A percentile compares a stretch with the other conserved stretches of the same genome.
Conservation (phyloP, 2,888 invertebrate genomes). For the Phengaris alcon region DNA sequence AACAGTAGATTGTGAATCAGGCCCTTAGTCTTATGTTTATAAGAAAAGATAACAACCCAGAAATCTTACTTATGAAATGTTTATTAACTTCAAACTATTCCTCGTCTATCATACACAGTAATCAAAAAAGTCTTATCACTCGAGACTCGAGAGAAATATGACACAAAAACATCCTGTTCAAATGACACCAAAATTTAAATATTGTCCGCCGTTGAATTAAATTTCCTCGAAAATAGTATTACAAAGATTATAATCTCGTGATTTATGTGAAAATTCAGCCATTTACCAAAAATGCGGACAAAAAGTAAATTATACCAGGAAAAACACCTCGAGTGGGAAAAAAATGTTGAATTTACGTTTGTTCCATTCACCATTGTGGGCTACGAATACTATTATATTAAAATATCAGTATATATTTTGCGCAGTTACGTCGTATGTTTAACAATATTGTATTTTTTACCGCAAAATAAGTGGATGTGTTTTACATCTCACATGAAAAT, state of each 20-base stretch:
- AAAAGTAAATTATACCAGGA: slow-evolving; percentile 43
- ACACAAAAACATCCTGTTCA: slow-evolving; percentile 24
- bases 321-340: slow-evolving; percentile 43
- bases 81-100: neutral
- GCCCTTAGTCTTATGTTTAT: too few species aligned
- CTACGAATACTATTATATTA: neutral
- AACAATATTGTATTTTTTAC: too few species aligned
- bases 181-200: slow-evolving; percentile 21
- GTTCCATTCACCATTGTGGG: neutral
- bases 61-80: neutral
- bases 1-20: too few species aligned
- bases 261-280: slow-evolving; percentile 46
- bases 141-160: neutral
- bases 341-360: slow-evolving; percentile 13
- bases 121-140: neutral
- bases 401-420: neutral
- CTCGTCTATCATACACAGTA: neutral
- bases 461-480: too few species aligned
- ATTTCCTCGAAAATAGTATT: slow-evolving; percentile 44
- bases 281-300: slow-evolving; percentile 41
- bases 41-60: neutral
- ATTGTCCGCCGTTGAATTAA: slow-evolving; percentile 25
- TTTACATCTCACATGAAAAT: too few species aligned
- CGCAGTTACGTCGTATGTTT: too few species aligned
- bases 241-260: slow-evolving; percentile 45